Evolutionary conservation across 1,140 invertebrate species (phyloP).

Genomic region (Lordiphosa mommai): DNA sequence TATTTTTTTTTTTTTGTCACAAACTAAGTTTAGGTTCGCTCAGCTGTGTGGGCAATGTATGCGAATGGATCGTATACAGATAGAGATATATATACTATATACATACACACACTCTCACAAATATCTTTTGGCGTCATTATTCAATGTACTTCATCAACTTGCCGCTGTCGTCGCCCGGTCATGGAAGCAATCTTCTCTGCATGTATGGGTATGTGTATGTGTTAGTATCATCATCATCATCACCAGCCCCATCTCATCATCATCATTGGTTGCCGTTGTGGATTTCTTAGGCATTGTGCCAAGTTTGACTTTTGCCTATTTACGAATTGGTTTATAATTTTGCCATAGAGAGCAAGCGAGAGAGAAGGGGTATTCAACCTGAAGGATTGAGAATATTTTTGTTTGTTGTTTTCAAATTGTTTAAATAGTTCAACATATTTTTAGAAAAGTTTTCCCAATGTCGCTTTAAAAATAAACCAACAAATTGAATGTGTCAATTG

Average conservation of each 20-base stretch:
- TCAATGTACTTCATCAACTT: constrained; percentile 69
- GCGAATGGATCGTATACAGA: constrained; percentile 1
- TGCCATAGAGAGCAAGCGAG: background rate
- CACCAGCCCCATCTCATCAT: constrained; percentile 25
- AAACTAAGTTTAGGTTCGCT: constrained; percentile 13
- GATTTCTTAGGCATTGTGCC: constrained; percentile 55
- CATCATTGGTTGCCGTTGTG: constrained; percentile 6
- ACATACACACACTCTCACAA: background rate
- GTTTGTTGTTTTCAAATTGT: background rate
- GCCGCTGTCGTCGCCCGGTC: constrained; percentile 50
- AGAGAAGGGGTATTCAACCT: constrained; percentile 14
- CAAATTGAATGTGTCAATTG: too few species aligned
- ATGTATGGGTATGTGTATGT: background rate
- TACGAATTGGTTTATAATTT: constrained; percentile 15
- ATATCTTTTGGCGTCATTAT: constrained; percentile 63
- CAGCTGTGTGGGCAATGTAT: constrained; percentile 2
- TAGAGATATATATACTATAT: background rate
- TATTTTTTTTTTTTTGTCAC: constrained; percentile 48
- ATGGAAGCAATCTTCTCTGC: constrained; percentile 37
- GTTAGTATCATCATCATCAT: constrained; percentile 19
- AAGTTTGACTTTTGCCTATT: constrained; percentile 26
- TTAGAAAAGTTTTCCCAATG: too few species aligned
- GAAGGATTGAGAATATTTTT: constrained; percentile 26
- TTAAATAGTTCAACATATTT: background rate
- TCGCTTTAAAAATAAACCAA: too few species aligned